Base-by-base conservation (phyloP, 2,113 vertebrate species). In the Nestor notabilis region DNA sequence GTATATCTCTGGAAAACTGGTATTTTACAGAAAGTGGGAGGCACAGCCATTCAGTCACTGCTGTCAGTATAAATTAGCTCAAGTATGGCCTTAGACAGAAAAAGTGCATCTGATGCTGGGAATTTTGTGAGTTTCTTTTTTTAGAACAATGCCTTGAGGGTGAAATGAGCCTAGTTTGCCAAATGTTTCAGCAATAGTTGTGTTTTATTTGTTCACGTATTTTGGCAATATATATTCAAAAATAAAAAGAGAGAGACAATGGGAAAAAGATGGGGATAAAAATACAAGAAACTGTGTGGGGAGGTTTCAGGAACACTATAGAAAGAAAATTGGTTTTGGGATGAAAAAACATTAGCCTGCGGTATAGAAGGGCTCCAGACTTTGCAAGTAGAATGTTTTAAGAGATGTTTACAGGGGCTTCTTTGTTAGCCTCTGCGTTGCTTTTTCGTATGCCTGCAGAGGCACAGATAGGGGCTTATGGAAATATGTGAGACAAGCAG, bases 11-110 rank as follows among this genome's bases (percentile, higher is more conserved):
- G 47, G 35, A 93, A 96, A 95, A 68, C 56, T 93, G 71, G 27
- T 93, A 39, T 89, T 95, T 95, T 76, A 53, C 24, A 83, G 35
- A 61, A 33, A 76, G 47, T 2, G 1, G 58, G 76, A 95, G 35
- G 53, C 50, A 89, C 27, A 94, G 47, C 50, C 72, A 66, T 52
- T 90, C 84, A 89, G 79, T 87, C 47, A 66, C 64, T 89, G 69
- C 87, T 97, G 95, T 95, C 92, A 92, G 64, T 95, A 83, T n/a
- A 56, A 89, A 96, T 96, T 95, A 95, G n/a, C 4, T 3, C 27
- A 66, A 87, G 46, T 28, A 31, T 53, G 65, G 71, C 71, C 83
- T 85, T 61, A 77, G 78, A 95, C 83, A 76, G 72, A 89, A 95
- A 92, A 95, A 96, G 68, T 83, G 71, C 74, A 93, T 92, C 93